Percentiles rank a stretch among this genome's conserved stretches.
Conservation (phyloP, 1,140 invertebrate genomes). For the Apis florea region DNA sequence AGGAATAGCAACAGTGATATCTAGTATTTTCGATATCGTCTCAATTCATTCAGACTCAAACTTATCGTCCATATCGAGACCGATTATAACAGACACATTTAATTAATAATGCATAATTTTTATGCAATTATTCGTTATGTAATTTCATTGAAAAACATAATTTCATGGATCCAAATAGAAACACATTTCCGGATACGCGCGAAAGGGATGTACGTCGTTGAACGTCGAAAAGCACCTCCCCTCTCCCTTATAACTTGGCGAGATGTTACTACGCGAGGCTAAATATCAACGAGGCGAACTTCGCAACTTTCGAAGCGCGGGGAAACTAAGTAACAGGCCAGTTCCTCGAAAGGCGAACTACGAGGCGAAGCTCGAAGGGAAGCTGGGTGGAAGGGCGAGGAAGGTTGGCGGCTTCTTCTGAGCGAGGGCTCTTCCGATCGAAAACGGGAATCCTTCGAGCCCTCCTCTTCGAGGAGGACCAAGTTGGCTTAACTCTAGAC, state of each 20-base stretch:
- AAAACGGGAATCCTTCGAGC: background rate
- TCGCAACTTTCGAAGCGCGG: background rate
- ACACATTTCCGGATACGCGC: background rate
- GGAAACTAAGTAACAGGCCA: slow-evolving; percentile 20
- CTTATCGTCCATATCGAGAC: too few relatives aligned
- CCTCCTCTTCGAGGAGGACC: background rate
- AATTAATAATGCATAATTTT: background rate
- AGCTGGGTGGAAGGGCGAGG: background rate
- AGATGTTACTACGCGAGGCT: background rate
- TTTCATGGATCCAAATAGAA: background rate
- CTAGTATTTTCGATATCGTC: too few relatives aligned
- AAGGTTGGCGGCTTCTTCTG: slow-evolving; percentile 3
- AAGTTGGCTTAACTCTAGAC: background rate
- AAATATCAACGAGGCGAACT: slow-evolving; percentile 15
- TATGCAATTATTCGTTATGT: background rate
- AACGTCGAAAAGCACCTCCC: background rate
- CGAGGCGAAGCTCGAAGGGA: background rate
- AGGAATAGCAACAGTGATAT: too few relatives aligned
- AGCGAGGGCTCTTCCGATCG: background rate
- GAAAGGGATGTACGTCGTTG: background rate
- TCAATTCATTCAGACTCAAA: too few relatives aligned
- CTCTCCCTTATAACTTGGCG: background rate
- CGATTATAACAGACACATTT: too few relatives aligned
- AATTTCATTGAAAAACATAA: background rate
- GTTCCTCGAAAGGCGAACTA: background rate